Evolutionary conservation across 1,140 invertebrate genomes (phyloP).

Genomic region (Harpegnathos saltator): DNA sequence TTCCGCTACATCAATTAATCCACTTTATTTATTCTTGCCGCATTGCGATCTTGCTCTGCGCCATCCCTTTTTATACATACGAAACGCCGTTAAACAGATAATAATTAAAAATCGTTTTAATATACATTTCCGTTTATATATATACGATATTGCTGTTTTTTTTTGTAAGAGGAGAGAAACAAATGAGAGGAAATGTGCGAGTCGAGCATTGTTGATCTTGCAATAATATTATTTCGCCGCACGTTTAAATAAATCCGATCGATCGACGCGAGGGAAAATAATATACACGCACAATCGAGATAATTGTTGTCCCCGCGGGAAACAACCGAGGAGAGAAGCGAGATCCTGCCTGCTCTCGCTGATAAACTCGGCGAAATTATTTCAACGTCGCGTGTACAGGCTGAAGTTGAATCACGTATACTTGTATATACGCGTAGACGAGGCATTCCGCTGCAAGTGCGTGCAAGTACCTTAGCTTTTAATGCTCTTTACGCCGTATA

Average conservation of each 20-base stretch:
- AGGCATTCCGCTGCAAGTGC: background rate
- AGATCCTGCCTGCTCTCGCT: background rate
- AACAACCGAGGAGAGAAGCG: background rate
- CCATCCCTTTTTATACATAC: background rate
- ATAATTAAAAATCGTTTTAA: slow-evolving; percentile 9
- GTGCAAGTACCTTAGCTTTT: slow-evolving; percentile 22
- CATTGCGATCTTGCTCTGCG: background rate
- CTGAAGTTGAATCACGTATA: background rate
- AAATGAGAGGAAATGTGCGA: too few species aligned
- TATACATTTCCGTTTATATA: background rate
- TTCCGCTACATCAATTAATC: background rate
- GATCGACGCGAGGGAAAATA: background rate
- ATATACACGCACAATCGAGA: too few species aligned
- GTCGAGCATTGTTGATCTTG: background rate
- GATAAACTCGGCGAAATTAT: slow-evolving; percentile 20
- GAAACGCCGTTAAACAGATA: background rate
- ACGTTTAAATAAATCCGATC: background rate
- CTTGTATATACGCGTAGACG: background rate
- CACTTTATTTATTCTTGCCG: slow-evolving; percentile 9
- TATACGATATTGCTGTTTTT: background rate
- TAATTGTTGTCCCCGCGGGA: background rate
- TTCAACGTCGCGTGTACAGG: background rate
- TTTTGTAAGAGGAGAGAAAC: background rate
- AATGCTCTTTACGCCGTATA: slow-evolving; percentile 11
- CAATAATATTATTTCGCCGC: slow-evolving; percentile 13